Conservation (phyloP, 1,140 invertebrate species). For the Philopotamus ludificatus region DNA sequence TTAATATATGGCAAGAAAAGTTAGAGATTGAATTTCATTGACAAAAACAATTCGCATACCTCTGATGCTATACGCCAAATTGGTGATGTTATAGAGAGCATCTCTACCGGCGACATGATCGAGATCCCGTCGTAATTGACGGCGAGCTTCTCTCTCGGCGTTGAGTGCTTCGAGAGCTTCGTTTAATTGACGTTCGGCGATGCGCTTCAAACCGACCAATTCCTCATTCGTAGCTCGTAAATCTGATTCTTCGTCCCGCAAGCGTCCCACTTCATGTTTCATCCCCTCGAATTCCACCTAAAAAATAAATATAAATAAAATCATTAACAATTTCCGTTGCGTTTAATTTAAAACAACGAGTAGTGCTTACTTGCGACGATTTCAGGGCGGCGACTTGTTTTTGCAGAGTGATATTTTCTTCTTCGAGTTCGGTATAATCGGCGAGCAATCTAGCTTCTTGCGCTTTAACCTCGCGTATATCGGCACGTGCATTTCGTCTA, state of each 20-base stretch:
- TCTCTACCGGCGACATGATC: conserved; percentile 90
- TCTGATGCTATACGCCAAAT: conserved; percentile 82
- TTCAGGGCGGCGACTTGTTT: conserved; percentile 93
- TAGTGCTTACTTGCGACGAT: conserved; percentile 72
- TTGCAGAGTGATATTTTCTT: conserved; percentile 96
- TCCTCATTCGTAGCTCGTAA: conserved; percentile 88
- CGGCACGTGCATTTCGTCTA: conserved; percentile 71
- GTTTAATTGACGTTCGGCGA: conserved; percentile 95
- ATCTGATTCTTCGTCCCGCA: conserved; percentile 85
- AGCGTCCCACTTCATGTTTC: conserved; percentile 91
- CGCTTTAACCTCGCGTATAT: conserved; percentile 87
- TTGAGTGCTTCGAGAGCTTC: conserved; percentile 92
- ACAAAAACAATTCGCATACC: no score
- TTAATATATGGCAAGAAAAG: no score
- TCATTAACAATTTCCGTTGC: background rate
- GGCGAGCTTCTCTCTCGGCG: conserved; percentile 94
- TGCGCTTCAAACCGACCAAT: conserved; percentile 85
- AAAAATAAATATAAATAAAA: conserved; percentile 35
- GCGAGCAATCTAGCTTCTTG: conserved; percentile 86
- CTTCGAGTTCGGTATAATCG: conserved; percentile 96
- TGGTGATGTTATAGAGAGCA: conserved; percentile 89
- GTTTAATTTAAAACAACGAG: conserved; percentile 8
- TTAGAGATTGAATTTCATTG: no score
- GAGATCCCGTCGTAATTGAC: conserved; percentile 96
- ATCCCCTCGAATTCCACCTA: conserved; percentile 97